These are phyloP conservation scores for Scomberomorus guttatus DNA, from an alignment of 2,797 vertebrate genomes.

Conservation along the genomic window DNA sequence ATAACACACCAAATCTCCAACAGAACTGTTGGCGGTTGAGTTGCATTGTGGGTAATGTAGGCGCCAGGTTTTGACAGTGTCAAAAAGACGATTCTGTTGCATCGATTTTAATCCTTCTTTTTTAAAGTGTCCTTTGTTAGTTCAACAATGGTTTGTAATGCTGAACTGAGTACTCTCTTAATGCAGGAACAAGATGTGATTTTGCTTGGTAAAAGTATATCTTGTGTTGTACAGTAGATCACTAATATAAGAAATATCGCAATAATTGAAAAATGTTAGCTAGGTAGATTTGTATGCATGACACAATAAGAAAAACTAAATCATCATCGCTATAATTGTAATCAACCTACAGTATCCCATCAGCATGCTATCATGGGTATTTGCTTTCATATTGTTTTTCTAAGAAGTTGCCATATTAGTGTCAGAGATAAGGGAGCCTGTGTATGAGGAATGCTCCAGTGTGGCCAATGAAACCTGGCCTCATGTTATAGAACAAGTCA, in stretches of 20 bases:
- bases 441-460: conserved; percentile 28
- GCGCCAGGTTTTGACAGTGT: too few relatives aligned
- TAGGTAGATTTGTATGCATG: not conserved
- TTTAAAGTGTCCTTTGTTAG: too few relatives aligned
- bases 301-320: not conserved
- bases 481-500: conserved; percentile 50
- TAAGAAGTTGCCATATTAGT: not conserved
- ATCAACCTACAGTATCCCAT: not conserved
- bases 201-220: not conserved
- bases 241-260: not conserved
- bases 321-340: not conserved
- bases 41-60: too few relatives aligned
- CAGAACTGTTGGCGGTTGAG: too few relatives aligned
- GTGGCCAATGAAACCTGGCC: conserved; percentile 59
- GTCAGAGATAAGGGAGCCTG: not conserved
- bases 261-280: not conserved
- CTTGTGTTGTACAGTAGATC: too few relatives aligned
- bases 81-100: too few relatives aligned
- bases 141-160: too few relatives aligned
- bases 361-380: not conserved
- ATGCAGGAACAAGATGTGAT: not conserved
- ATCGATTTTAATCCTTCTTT: too few relatives aligned
- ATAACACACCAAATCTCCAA: too few relatives aligned
- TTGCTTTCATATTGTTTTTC: not conserved
- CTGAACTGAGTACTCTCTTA: not conserved